Evolutionary conservation across 2,888 invertebrate genomes (phyloP), one percentile per base, ranked within the genome.

Genomic region (Leptinotarsa rubiginosa): DNA sequence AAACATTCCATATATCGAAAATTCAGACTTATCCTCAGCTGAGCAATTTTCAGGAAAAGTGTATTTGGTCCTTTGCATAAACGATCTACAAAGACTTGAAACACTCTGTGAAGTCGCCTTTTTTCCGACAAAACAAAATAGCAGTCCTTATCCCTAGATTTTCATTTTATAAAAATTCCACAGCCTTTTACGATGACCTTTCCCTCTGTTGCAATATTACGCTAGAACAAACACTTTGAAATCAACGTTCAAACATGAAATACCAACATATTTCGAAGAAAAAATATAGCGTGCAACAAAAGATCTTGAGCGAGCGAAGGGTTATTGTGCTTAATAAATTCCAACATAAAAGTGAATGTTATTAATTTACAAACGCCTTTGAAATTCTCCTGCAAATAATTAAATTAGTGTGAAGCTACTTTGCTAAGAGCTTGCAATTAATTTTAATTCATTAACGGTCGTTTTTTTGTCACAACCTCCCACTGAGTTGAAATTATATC

Each of bases 361-460:
- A 79, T 79, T 80, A 80, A 80, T 79, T 80, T 73, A 72, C 70
- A 73, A 74, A 75, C 76, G 77, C 77, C 79, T 78, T 78, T 79
- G 77, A 76, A 75, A 75, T 70, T 72, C 71, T 73, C 75, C 78
- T 67, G 74, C 72, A 74, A 77, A 77, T 79, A 79, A 80, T 80
- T 77, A 76, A 80, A 80, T 80, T 79, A 78, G 75, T 74, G 62
- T 22, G 66, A 49, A 65, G 74, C 76, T 75, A 77, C 78, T 76
- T 72, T 73, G 70, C 75, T 65, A 71, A 74, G 72, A 72, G 75
- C 69, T 52, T 67, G 73, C 75, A 77, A 78, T 79, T 78, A 77
- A 78, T 77, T 78, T 77, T 77, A 76, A 75, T 79, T 75, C 67
- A 31, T 70, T 73, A 76, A 72, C 72, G 73, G 75, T 50, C 75